A percentile compares a stretch with the other conserved stretches of the same genome.
Evolutionary conservation across 2,113 vertebrate species (phyloP).

Genomic region (Notothenia rossii): DNA sequence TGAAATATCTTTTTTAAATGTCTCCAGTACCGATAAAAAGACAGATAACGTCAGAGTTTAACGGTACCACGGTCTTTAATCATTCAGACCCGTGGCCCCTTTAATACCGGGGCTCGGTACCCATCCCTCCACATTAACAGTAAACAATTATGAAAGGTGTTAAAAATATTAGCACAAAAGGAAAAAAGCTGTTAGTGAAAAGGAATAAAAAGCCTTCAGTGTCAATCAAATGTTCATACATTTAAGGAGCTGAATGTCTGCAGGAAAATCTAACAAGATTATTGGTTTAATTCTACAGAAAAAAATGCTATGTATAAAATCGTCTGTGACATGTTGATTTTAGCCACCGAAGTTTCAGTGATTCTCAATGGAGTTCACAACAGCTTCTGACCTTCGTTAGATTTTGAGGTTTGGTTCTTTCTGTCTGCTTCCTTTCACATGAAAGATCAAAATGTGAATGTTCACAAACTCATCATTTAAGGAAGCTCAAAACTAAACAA

Average conservation of each 20-base stretch:
- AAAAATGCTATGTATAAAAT: neutral
- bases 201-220: neutral
- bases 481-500: conserved; percentile 23
- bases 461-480: conserved; percentile 28
- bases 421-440: conserved; percentile 46
- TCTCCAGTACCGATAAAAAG: too few relatives aligned
- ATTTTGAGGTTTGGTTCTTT: conserved; percentile 16
- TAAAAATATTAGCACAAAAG: neutral
- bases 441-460: conserved; percentile 28
- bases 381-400: neutral
- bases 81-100: too few relatives aligned
- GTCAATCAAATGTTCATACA: neutral
- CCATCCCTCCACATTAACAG: too few relatives aligned
- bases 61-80: too few relatives aligned
- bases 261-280: neutral
- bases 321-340: neutral
- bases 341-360: neutral
- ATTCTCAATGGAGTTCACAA: conserved; percentile 7
- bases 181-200: neutral
- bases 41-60: too few relatives aligned
- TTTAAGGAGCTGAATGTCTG: neutral
- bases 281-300: neutral
- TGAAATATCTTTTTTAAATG: too few relatives aligned
- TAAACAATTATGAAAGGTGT: neutral
- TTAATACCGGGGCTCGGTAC: too few relatives aligned